A percentile compares a stretch with the other conserved stretches of the same genome.
phyloP scores from a whole-genome alignment of 1,140 invertebrate species.

The Chrysomallon squamiferum region DNA sequence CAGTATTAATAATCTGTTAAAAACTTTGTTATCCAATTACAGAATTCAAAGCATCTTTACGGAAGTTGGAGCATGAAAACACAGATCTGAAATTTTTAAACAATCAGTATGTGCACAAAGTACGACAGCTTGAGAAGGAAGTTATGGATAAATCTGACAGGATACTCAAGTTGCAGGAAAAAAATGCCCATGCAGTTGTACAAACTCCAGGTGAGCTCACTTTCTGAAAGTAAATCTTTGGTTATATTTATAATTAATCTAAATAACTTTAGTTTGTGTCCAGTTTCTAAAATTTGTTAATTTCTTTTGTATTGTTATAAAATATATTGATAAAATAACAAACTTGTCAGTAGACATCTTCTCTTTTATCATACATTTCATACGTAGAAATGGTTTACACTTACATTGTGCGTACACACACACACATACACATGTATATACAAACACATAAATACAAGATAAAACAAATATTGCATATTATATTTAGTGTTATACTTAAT shows the following conservation, averaged over 20 bases:
- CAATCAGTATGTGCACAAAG: slow-evolving; percentile 68
- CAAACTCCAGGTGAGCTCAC: slow-evolving; percentile 56
- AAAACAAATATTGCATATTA: too few species aligned
- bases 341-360: too few species aligned
- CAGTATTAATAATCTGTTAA: too few species aligned
- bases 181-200: slow-evolving; percentile 67
- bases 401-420: too few species aligned
- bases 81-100: slow-evolving; percentile 68
- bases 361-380: too few species aligned
- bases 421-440: too few species aligned
- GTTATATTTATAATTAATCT: background rate
- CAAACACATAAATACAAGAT: too few species aligned
- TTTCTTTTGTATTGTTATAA: too few species aligned
- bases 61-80: slow-evolving; percentile 70
- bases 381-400: too few species aligned
- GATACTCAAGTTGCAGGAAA: slow-evolving; percentile 69
- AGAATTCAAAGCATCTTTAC: slow-evolving; percentile 70
- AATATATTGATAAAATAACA: too few species aligned
- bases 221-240: background rate
- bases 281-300: background rate
- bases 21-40: too few species aligned
- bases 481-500: too few species aligned
- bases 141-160: slow-evolving; percentile 68
- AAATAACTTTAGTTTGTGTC: background rate
- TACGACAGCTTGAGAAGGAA: slow-evolving; percentile 67